These are phyloP conservation scores for Cynopterus sphinx DNA, from an alignment of 2,797 vertebrate species.

Conservation along the genomic window DNA sequence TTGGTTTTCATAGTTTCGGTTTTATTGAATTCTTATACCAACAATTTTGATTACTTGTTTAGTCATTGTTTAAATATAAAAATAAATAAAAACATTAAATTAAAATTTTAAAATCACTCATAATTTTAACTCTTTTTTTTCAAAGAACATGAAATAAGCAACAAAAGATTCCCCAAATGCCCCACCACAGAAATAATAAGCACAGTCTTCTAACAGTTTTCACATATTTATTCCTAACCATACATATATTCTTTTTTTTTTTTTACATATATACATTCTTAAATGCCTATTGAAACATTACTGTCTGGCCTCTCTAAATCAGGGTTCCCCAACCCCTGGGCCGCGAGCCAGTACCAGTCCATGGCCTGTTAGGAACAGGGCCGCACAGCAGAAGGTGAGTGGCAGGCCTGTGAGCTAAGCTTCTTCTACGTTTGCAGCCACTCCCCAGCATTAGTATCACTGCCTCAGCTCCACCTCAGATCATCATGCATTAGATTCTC, in stretches of 20 bases:
- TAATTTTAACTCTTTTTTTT: not conserved
- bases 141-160: not conserved
- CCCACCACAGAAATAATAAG: not conserved
- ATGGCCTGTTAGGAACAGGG: too few relatives aligned
- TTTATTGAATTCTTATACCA: not conserved
- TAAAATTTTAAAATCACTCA: not conserved
- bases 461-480: too few relatives aligned
- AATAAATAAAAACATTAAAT: not conserved
- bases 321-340: too few relatives aligned
- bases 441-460: too few relatives aligned
- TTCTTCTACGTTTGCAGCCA: too few relatives aligned
- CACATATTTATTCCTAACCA: not conserved
- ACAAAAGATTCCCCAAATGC: not conserved
- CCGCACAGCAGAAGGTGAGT: too few relatives aligned
- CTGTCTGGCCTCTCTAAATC: not conserved
- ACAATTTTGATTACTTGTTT: not conserved
- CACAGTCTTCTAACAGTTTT: not conserved
- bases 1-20: not conserved
- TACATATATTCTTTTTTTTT: not conserved
- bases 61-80: not conserved
- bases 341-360: too few relatives aligned
- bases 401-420: too few relatives aligned
- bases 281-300: not conserved
- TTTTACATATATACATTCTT: not conserved
- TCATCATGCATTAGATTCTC: too few relatives aligned